These are phyloP conservation scores for Drosophila macrospina DNA, from an alignment of 2,888 invertebrate genomes.

Conservation along the genomic window DNA sequence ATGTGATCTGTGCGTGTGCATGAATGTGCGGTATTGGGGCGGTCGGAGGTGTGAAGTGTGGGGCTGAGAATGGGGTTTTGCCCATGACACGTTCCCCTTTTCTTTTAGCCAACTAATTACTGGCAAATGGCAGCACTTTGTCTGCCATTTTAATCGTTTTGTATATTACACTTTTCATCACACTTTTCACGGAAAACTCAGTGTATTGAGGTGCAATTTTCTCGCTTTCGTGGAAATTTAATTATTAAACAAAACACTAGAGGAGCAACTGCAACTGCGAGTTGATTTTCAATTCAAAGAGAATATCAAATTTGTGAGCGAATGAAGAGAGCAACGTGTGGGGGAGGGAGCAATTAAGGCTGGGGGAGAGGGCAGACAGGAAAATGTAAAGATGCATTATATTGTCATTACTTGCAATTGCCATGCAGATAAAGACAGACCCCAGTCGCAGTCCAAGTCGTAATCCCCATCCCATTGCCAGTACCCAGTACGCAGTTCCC, in stretches of 20 bases:
- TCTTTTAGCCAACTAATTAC: conserved; percentile 10
- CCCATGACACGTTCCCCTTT: conserved; percentile 62
- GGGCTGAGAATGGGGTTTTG: conserved; percentile 26
- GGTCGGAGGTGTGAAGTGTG: conserved; percentile 1
- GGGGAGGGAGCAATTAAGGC: conserved; percentile 4
- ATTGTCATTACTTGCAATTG: conserved; percentile 46
- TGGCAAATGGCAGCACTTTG: conserved; percentile 46
- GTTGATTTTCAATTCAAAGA: not conserved
- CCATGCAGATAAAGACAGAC: conserved; percentile 38
- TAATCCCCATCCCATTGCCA: not conserved
- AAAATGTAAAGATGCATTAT: conserved; percentile 36
- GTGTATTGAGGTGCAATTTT: conserved; percentile 14
- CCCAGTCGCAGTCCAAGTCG: conserved; percentile 8
- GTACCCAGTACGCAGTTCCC: not conserved
- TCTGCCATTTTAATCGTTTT: conserved; percentile 42
- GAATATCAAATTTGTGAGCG: no score
- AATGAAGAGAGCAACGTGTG: not conserved
- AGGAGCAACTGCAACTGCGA: not conserved
- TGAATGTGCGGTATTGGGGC: not conserved
- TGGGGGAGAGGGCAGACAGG: not conserved
- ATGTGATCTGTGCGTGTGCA: conserved; percentile 28
- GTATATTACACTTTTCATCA: conserved; percentile 2
- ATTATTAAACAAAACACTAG: conserved; percentile 22
- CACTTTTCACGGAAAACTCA: conserved; percentile 29
- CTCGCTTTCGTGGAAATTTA: conserved; percentile 42